Evolutionary conservation across 2,797 vertebrate species (phyloP), one percentile per base, ranked within the genome.

Genomic region (Psittacula echo): DNA sequence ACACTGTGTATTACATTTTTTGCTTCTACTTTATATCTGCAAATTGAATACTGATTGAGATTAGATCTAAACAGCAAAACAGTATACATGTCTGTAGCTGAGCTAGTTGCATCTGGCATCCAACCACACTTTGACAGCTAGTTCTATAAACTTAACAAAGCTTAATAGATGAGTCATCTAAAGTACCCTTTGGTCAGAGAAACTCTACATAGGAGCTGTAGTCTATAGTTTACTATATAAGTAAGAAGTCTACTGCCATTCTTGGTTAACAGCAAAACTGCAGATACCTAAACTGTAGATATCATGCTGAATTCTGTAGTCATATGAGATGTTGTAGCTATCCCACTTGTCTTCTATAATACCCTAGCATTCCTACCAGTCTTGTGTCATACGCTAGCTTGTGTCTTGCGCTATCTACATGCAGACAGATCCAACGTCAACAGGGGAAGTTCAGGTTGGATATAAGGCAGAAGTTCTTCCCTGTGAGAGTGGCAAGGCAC

Each of bases 331-430:
- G 11, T 19, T 67, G 42, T 37, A 56, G 48, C 26, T 79, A 65
- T 75, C 21, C 24, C 18, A 29, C 27, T 42, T 64, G 23, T 51
- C n/a, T 85, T 85, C 65, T 41, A 9, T 15, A 61, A 50, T 32
- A 27, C 8, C 27, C 1, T 44, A 50, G 9, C 21, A 61, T 62
- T 85, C 39, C 24, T 47, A 1, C 22, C 54, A 34, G 8, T 37
- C 30, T 47, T 21, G 7, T 51, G 13, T 42, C 4, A 1, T 14
- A 56, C 22, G 20, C 20, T 56, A 56, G 32, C 54, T 56, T 56
- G 32, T 56, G 32, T n/a, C 54, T n/a, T 56, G 9, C 9, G 16
- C 0, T 1, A 34, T 7, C 6, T 29, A 37, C 4, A 0, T 65
- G 60, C 44, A 78, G n/a, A 39, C 16, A 39, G 14, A 4, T 72